These are phyloP conservation scores for Opisthocomus hoazin DNA, from an alignment of 2,113 vertebrate species.

Conservation along the genomic window DNA sequence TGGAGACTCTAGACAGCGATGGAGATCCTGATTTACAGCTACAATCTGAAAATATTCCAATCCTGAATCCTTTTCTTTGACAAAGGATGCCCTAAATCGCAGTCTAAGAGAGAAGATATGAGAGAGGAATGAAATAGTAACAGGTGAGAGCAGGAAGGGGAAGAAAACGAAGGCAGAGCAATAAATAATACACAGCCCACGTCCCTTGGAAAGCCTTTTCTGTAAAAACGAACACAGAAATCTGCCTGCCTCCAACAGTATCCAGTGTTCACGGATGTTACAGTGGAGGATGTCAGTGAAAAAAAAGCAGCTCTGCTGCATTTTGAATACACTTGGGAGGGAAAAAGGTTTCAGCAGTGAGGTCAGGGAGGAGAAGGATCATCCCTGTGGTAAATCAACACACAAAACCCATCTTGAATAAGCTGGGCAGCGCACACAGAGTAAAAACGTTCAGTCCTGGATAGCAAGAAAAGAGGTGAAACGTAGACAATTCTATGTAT, in stretches of 20 bases:
- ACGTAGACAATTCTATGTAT: accelerated
- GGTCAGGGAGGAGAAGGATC: neutral
- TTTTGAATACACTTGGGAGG: neutral
- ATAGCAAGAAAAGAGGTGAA: neutral
- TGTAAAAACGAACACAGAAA: neutral
- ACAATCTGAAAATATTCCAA: neutral
- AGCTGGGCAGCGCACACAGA: neutral
- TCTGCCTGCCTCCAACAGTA: neutral
- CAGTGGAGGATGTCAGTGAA: neutral
- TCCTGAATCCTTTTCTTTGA: neutral
- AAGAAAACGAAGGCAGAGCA: neutral
- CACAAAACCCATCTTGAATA: neutral
- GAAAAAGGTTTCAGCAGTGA: neutral
- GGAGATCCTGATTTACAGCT: neutral
- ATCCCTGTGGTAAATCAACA: neutral
- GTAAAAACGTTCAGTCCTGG: neutral
- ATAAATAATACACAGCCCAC: neutral
- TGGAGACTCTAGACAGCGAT: accelerated
- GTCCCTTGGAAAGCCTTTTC: neutral
- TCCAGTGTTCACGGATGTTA: accelerated
- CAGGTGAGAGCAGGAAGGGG: neutral
- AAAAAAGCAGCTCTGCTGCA: neutral
- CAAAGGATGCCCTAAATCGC: neutral
- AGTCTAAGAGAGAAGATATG: neutral
- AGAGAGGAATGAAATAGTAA: neutral